Evolutionary conservation across 1,140 invertebrate species (phyloP), one percentile per base, ranked within the genome.

Genomic region (Nephila pilipes): DNA sequence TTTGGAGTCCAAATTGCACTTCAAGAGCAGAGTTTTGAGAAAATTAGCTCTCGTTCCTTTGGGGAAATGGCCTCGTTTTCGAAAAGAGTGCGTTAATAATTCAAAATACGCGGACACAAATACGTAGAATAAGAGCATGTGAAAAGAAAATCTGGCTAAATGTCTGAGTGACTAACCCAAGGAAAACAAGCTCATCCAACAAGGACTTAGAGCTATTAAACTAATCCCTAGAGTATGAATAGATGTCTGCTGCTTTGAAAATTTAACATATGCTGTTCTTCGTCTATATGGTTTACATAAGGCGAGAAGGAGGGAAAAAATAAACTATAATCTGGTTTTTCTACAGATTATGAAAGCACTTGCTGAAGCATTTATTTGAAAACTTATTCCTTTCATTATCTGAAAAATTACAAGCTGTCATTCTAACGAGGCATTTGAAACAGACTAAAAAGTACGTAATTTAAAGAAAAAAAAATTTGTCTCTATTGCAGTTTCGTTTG

Each of bases 81-180:
- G 6, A 29, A 83, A n/a, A 54, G 12, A 25, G 38, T 18, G 80
- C 54, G 80, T 83, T 54, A 55, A 83, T 83, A 83, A 83, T 83
- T 83, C 80, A 83, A 83, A 83, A 83, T 83, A 29, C 22, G n/a
- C 54, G 20, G 46, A 75, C 12, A 22, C 38, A 16, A 83, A 83
- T 10, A 83, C 46, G 38, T 16, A 75, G 12, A n/a, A 25, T 14
- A 32, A 32, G 38, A n/a, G n/a, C n/a, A n/a, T 20, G 79, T 16
- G 5, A 25, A 55, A 55, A 20, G 54, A 55, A 83, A 83, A 18
- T 54, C n/a, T 4, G 22, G n/a, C 10, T 2, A 83, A 83, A 83
- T 83, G 20, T n/a, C n/a, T n/a, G n/a, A n/a, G n/a, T n/a, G n/a
- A n/a, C n/a, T n/a, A n/a, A n/a, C n/a, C n/a, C n/a, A n/a, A n/a